phyloP scores from a whole-genome alignment of 2,113 vertebrate species.

The Limanda limanda region DNA sequence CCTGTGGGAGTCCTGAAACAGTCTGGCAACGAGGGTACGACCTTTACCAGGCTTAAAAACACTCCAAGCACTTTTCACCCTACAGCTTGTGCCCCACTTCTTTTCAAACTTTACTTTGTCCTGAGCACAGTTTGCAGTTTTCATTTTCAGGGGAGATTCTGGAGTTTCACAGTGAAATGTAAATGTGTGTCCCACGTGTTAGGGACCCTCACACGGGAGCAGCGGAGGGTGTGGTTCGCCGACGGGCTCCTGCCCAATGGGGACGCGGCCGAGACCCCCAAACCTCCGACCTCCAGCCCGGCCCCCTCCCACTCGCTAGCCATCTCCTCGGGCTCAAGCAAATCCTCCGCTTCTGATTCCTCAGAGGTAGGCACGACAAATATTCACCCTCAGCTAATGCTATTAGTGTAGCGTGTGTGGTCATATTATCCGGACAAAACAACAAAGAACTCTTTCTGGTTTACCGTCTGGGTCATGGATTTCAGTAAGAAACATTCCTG shows the following conservation, averaged over 20 bases:
- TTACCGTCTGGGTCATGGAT: conserved; percentile 18
- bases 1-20: conserved; percentile 97
- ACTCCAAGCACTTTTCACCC: conserved; percentile 2
- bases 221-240: conserved; percentile 97
- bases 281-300: conserved; percentile 84
- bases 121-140: not conserved
- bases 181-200: not conserved
- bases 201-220: conserved; percentile 88
- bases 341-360: conserved; percentile 83
- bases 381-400: conserved; percentile 30
- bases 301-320: conserved; percentile 80
- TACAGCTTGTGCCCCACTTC: not conserved
- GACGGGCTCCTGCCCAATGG: conserved; percentile 96
- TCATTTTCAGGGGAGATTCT: too few relatives aligned
- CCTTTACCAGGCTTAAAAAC: conserved; percentile 31
- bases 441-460: conserved; percentile 50
- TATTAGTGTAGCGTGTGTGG: conserved; percentile 26
- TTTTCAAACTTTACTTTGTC: not conserved
- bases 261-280: conserved; percentile 91
- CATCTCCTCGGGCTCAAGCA: conserved; percentile 84
- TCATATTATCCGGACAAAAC: conserved; percentile 11
- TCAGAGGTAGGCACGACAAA: conserved; percentile 82
- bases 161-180: not conserved
- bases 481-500: conserved; percentile 32
- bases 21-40: conserved; percentile 90